These are phyloP conservation scores for Agrypnus murinus DNA, from an alignment of 2,888 invertebrate species.

Conservation along the genomic window DNA sequence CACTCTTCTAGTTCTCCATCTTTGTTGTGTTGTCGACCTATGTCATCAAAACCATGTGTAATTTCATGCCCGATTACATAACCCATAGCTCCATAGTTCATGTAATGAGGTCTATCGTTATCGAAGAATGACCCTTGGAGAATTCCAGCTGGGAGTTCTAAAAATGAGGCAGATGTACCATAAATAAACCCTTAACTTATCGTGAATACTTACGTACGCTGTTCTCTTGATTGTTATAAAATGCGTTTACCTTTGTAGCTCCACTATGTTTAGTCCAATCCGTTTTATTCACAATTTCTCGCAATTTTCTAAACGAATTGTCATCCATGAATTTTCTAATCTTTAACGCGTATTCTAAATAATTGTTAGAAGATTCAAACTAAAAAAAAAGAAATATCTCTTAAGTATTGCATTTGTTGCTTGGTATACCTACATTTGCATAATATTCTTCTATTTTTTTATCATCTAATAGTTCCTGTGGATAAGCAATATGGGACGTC, in stretches of 20 bases:
- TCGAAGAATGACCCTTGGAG: constrained; percentile 38
- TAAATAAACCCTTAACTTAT: neutral
- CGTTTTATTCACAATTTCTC: neutral
- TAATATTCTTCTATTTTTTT: constrained; percentile 78
- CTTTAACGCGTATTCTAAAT: neutral
- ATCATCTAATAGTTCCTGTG: constrained; percentile 31
- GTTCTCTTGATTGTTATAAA: constrained; percentile 22
- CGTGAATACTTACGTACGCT: constrained; percentile 51
- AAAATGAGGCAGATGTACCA: neutral
- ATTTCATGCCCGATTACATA: constrained; percentile 42
- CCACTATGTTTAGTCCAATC: constrained; percentile 21
- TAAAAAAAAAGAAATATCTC: too few species aligned
- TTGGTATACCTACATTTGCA: constrained; percentile 71
- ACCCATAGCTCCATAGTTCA: constrained; percentile 41
- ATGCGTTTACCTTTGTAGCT: constrained; percentile 20
- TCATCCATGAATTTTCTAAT: constrained; percentile 6
- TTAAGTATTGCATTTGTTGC: neutral
- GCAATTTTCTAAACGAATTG: constrained; percentile 62
- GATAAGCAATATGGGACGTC: constrained; percentile 31
- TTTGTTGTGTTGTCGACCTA: constrained; percentile 35
- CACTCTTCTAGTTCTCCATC: constrained; percentile 30
- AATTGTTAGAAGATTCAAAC: constrained; percentile 1
- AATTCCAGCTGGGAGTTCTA: constrained; percentile 40
- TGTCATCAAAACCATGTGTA: constrained; percentile 42
- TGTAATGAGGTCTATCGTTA: constrained; percentile 21